Percentiles rank a stretch among this genome's conserved stretches.
These are phyloP conservation scores for Callinectes sapidus DNA, from an alignment of 2,888 invertebrate genomes.

Conservation along the genomic window DNA sequence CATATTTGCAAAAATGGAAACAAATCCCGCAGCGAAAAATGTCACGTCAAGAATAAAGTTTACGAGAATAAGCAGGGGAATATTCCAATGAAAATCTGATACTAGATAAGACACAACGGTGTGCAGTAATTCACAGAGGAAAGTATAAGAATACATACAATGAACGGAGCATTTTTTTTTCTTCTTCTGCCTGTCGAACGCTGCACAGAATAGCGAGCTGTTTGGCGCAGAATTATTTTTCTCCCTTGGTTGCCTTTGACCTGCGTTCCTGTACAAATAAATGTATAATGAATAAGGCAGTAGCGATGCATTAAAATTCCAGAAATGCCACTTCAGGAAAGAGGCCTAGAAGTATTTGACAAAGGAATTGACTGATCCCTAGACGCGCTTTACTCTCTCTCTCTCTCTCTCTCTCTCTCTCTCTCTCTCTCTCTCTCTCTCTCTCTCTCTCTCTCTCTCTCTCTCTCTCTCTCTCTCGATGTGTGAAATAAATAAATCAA, in stretches of 20 bases:
- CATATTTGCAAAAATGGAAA: background rate
- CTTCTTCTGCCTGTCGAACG: background rate
- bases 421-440: background rate
- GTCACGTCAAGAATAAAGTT: background rate
- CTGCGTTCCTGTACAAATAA: background rate
- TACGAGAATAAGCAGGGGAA: background rate
- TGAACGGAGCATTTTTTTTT: background rate
- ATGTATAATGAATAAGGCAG: background rate
- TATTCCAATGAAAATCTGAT: background rate
- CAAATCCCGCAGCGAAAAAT: background rate
- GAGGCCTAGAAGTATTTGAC: background rate
- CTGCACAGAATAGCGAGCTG: background rate
- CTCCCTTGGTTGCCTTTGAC: background rate
- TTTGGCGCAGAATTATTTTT: background rate
- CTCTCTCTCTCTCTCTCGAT: slow-evolving; percentile 43
- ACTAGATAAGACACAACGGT: background rate
- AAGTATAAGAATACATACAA: background rate
- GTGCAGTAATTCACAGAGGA: background rate
- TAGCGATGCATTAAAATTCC: background rate
- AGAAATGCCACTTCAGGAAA: background rate
- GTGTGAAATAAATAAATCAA: background rate
- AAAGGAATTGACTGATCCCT: background rate
- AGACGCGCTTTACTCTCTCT: background rate
- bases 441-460: background rate
- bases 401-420: background rate